Evolutionary conservation across 2,113 vertebrate species (phyloP).

Genomic region (Coptodon bakossiorum): DNA sequence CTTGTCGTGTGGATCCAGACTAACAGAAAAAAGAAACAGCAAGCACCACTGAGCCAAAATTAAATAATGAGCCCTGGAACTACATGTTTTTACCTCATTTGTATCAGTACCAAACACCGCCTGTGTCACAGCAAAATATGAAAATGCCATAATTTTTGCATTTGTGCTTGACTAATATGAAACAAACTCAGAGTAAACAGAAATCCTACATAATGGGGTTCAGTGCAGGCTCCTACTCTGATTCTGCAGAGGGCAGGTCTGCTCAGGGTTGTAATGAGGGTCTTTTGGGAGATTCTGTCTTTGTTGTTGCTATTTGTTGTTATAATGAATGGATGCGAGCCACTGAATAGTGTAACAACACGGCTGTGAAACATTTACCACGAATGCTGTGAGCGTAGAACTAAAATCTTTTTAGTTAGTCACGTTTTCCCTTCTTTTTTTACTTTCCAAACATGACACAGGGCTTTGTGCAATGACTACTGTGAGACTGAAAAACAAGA

Average conservation of each 20-base stretch:
- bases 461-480: not conserved
- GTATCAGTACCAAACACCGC: not conserved
- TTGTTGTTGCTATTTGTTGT: not conserved
- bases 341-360: not conserved
- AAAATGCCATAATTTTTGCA: not conserved
- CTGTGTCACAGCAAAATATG: not conserved
- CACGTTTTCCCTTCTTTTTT: rapidly evolving
- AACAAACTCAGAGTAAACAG: not conserved
- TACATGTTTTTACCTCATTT: not conserved
- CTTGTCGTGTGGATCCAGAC: not conserved
- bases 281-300: not conserved
- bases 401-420: rapidly evolving
- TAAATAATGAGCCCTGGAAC: not conserved
- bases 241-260: not conserved
- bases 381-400: not conserved
- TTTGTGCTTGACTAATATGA: not conserved
- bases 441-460: not conserved
- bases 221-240: not conserved
- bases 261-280: not conserved
- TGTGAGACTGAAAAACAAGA: not conserved
- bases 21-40: not conserved
- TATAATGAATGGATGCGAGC: not conserved
- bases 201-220: not conserved
- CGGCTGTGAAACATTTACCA: not conserved
- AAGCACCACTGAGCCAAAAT: not conserved